Evolutionary conservation across 2,888 invertebrate species (phyloP).

Genomic region (Diloba caeruleocephala): DNA sequence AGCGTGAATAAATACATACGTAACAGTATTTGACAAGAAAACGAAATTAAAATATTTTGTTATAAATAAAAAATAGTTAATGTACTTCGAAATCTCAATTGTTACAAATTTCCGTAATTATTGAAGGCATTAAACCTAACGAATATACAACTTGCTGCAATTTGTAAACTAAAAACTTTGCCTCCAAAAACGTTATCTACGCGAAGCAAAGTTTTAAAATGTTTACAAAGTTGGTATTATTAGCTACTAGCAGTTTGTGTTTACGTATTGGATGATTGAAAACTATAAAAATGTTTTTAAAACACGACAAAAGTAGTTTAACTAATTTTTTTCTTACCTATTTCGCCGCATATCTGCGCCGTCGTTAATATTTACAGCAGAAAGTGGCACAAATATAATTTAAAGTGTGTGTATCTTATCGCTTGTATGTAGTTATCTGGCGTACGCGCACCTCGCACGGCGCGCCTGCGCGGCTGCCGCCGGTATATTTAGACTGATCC

Average conservation of each 20-base stretch:
- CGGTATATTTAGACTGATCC: slow-evolving; percentile 87
- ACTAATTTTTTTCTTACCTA: slow-evolving; percentile 76
- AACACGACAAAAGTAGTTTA: slow-evolving; percentile 60
- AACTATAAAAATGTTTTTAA: slow-evolving; percentile 63
- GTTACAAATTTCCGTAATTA: slow-evolving; percentile 55
- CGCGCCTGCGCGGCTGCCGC: slow-evolving; percentile 79
- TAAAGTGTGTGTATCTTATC: slow-evolving; percentile 80
- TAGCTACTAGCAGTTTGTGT: slow-evolving; percentile 64
- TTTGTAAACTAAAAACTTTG: slow-evolving; percentile 55
- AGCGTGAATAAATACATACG: slow-evolving; percentile 70
- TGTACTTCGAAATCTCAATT: slow-evolving; percentile 51
- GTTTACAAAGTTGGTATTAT: slow-evolving; percentile 77
- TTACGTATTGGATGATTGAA: slow-evolving; percentile 61
- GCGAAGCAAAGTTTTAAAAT: slow-evolving; percentile 68
- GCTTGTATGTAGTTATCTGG: slow-evolving; percentile 76
- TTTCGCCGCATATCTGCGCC: slow-evolving; percentile 78
- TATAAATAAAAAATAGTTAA: slow-evolving; percentile 45
- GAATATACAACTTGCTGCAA: slow-evolving; percentile 50
- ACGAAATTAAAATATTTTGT: slow-evolving; percentile 48
- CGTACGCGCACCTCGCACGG: slow-evolving; percentile 70
- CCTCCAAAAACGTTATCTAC: slow-evolving; percentile 66
- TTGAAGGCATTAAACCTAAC: slow-evolving; percentile 66
- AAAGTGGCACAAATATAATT: slow-evolving; percentile 70
- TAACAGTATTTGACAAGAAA: slow-evolving; percentile 54
- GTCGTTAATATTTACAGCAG: slow-evolving; percentile 62